Percentiles rank a stretch among this genome's conserved stretches.
Evolutionary conservation across 2,113 vertebrate genomes (phyloP).

Genomic region (Penelope pileata): DNA sequence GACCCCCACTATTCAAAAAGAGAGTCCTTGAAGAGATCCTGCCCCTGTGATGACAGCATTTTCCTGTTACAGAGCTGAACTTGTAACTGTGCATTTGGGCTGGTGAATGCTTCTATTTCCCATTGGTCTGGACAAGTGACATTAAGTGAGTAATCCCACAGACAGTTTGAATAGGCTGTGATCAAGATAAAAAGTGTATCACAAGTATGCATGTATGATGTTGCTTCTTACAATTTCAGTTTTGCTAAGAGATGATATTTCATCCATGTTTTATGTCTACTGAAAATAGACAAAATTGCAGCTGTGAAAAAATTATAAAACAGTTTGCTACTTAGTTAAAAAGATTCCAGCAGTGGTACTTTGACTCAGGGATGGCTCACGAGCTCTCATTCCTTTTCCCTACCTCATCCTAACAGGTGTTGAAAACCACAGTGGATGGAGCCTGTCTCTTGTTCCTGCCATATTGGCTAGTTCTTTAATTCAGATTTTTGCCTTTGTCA

Average conservation of each 20-base stretch:
- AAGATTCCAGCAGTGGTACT: not conserved
- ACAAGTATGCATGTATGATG: not conserved
- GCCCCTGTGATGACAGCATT: not conserved
- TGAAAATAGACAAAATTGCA: not conserved
- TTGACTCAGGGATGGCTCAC: not conserved
- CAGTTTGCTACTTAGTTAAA: not conserved
- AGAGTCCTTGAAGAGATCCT: not conserved
- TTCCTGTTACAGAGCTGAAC: not conserved
- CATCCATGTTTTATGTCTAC: not conserved
- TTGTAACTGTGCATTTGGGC: not conserved
- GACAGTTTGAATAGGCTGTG: not conserved
- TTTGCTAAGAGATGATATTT: not conserved
- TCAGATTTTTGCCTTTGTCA: not conserved
- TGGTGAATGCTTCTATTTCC: not conserved
- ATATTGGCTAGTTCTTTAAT: not conserved
- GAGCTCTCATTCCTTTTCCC: not conserved
- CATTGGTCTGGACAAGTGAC: not conserved
- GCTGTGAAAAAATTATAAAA: not conserved
- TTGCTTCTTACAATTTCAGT: not conserved
- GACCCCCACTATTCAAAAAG: not conserved
- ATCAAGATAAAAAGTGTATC: not conserved
- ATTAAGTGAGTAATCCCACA: not conserved
- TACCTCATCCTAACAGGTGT: not conserved
- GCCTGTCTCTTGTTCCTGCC: not conserved
- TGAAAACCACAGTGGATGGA: not conserved